Percentiles rank a stretch among this genome's conserved stretches.
Evolutionary conservation across 2,797 vertebrate genomes (phyloP).

Genomic region (Takifugu rubripes): DNA sequence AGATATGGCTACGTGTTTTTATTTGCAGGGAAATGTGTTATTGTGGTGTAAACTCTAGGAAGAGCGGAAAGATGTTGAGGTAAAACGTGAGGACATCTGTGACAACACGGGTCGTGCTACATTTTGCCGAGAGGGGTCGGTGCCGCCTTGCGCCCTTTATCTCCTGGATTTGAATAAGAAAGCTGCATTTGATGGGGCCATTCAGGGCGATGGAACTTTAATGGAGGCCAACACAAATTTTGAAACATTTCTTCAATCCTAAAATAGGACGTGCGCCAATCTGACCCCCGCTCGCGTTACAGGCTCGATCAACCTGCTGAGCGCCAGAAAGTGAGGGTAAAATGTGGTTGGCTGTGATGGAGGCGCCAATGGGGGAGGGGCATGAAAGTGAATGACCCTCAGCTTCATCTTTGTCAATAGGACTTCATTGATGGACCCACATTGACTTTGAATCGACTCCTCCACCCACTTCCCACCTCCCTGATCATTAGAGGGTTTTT

Average conservation of each 20-base stretch:
- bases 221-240: too few species aligned
- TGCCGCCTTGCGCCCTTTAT: neutral
- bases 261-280: neutral
- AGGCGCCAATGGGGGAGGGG: neutral
- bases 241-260: neutral
- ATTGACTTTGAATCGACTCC: slow-evolving; percentile 49
- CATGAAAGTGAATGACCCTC: slow-evolving; percentile 11
- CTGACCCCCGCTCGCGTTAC: neutral
- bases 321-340: too few species aligned
- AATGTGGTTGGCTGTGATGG: neutral
- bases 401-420: slow-evolving; percentile 38
- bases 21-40: too few species aligned
- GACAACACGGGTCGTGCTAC: slow-evolving; percentile 8
- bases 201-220: neutral
- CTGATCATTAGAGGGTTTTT: slow-evolving; percentile 19
- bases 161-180: slow-evolving; percentile 14
- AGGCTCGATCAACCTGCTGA: neutral
- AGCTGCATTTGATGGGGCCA: neutral
- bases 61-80: too few species aligned
- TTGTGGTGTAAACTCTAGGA: too few species aligned
- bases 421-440: slow-evolving; percentile 30
- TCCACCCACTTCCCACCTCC: slow-evolving; percentile 48
- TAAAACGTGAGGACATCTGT: neutral
- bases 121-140: neutral
- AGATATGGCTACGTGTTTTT: too few species aligned